Percentiles rank a stretch among this genome's conserved stretches.
Conservation (phyloP, 2,113 vertebrate genomes). For the Rattus rattus region DNA sequence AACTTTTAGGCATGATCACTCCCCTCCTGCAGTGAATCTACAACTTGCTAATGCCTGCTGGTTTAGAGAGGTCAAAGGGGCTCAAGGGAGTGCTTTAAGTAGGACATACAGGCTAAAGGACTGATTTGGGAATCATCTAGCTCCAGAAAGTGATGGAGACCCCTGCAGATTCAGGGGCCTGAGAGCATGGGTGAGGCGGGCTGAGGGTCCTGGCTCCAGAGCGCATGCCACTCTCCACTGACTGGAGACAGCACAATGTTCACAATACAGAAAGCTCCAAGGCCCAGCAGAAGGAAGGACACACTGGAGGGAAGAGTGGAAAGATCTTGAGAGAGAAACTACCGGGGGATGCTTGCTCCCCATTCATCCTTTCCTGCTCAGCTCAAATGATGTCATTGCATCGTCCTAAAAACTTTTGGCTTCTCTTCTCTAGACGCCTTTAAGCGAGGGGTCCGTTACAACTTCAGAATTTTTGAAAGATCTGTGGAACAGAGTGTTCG, state of each 20-base stretch:
- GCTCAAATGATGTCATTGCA: not conserved
- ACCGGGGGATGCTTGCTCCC: not conserved
- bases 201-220: not conserved
- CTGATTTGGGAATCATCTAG: not conserved
- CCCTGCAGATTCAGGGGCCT: not conserved
- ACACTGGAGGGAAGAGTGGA: not conserved
- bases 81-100: not conserved
- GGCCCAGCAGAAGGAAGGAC: not conserved
- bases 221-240: not conserved
- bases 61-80: not conserved
- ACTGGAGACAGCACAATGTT: not conserved
- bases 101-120: not conserved
- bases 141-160: not conserved
- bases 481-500: conserved; percentile 26
- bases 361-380: not conserved
- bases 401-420: not conserved
- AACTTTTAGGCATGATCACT: not conserved
- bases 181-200: too few relatives aligned
- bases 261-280: not conserved
- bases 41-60: not conserved
- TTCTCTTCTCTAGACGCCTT: conserved; percentile 72
- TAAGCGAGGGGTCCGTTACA: conserved; percentile 67
- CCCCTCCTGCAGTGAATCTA: not conserved
- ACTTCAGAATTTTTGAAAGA: conserved; percentile 74
- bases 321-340: not conserved